A percentile compares a stretch with the other conserved stretches of the same genome.
Evolutionary conservation across 2,113 vertebrate species (phyloP).

Genomic region (Nyctereutes procyonoides): DNA sequence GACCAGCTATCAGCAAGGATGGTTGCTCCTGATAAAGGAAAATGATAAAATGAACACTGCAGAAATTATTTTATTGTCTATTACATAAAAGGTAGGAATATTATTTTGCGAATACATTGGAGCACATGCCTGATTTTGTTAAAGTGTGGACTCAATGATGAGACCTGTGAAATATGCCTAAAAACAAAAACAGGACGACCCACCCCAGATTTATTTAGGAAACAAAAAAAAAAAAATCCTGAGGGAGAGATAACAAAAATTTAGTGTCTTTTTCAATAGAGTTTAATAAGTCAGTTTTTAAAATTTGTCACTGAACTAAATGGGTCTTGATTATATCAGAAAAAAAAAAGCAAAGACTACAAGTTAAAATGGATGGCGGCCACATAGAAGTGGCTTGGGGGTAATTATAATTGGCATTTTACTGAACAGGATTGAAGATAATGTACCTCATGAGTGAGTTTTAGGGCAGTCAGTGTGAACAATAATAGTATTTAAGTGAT

Average conservation of each 20-base stretch:
- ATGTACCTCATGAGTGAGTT: neutral
- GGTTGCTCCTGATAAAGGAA: neutral
- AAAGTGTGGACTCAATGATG: neutral
- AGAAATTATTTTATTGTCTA: neutral
- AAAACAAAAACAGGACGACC: neutral
- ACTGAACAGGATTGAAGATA: neutral
- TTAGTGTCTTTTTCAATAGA: neutral
- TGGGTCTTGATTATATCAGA: neutral
- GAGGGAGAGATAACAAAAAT: neutral
- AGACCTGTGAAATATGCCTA: neutral
- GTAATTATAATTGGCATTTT: neutral
- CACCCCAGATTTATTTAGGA: neutral
- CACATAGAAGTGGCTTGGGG: neutral
- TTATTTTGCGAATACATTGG: neutral
- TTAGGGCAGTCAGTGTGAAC: neutral
- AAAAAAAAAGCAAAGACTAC: neutral
- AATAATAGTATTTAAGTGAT: neutral
- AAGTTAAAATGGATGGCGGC: neutral
- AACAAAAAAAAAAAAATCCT: neutral
- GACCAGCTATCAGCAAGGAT: neutral
- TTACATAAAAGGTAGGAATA: neutral
- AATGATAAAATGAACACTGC: neutral
- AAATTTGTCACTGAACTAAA: neutral
- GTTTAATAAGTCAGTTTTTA: neutral
- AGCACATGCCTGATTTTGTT: neutral